A percentile compares a stretch with the other conserved stretches of the same genome.
Evolutionary conservation across 2,113 vertebrate species (phyloP).

Genomic region (Anas platyrhynchos): DNA sequence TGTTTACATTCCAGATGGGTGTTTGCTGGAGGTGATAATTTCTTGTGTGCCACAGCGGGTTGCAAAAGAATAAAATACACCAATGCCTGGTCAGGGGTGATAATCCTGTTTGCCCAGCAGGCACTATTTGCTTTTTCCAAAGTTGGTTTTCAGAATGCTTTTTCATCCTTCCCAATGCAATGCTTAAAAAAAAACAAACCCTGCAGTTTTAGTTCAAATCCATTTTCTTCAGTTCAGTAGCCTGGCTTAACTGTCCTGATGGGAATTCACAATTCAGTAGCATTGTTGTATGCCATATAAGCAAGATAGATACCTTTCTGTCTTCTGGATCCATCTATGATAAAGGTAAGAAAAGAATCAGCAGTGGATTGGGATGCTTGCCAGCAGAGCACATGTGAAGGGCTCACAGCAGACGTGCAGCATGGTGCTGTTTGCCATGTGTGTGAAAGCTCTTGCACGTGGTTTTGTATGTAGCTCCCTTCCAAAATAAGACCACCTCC

Average conservation of each 20-base stretch:
- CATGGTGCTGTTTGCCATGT: background rate
- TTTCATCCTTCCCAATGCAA: background rate
- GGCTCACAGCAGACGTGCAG: background rate
- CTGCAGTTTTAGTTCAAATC: background rate
- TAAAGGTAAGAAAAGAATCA: background rate
- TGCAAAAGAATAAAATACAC: background rate
- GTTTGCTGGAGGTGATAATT: background rate
- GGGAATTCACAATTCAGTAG: background rate
- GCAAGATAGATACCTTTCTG: background rate
- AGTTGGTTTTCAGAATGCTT: background rate
- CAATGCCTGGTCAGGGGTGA: background rate
- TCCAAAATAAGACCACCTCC: background rate
- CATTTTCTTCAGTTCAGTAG: background rate
- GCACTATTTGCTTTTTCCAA: background rate
- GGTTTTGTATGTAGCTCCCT: background rate
- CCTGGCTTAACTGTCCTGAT: background rate
- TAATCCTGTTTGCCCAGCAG: background rate
- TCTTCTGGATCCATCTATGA: background rate
- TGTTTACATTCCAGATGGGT: background rate
- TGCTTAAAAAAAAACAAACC: background rate
- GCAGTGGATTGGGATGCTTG: background rate
- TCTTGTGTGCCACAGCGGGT: background rate
- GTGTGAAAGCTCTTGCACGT: background rate
- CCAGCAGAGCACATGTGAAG: background rate
- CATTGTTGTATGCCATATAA: background rate